phyloP scores from a whole-genome alignment of 2,888 invertebrate genomes.

The Augochlorella aurata region DNA sequence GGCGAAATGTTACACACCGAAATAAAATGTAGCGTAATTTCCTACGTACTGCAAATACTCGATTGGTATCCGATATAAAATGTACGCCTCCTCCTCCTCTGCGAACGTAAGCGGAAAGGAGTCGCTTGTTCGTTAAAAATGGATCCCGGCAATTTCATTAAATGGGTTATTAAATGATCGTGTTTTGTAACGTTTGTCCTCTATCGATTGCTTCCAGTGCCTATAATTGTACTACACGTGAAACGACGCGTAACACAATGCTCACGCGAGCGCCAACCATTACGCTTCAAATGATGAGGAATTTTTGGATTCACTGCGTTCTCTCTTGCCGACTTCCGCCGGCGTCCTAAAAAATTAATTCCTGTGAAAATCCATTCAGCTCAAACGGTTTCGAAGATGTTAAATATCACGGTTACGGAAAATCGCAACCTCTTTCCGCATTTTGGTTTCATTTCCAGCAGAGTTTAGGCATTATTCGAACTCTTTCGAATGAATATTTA shows the following conservation, averaged over 20 bases:
- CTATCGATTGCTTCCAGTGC: not conserved
- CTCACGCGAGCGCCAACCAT: not conserved
- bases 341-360: not conserved
- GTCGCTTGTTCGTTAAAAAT: conserved; percentile 4
- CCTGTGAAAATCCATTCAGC: too few relatives aligned
- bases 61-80: not conserved
- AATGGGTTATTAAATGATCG: conserved; percentile 11
- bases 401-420: too few relatives aligned
- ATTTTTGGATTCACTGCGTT: not conserved
- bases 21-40: not conserved
- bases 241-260: conserved; percentile 5
- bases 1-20: not conserved
- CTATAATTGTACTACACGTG: not conserved
- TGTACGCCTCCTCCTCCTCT: not conserved
- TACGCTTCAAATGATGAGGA: not conserved
- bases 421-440: too few relatives aligned
- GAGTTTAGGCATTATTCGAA: too few relatives aligned
- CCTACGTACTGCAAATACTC: not conserved
- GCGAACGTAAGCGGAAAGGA: not conserved
- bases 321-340: too few relatives aligned
- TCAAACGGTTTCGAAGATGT: too few relatives aligned
- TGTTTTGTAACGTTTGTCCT: conserved; percentile 4
- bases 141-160: conserved; percentile 1
- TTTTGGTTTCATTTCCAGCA: too few relatives aligned
- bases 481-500: too few relatives aligned